Evolutionary conservation across 2,797 vertebrate species (phyloP), one percentile per base, ranked within the genome.

Genomic region (Amniataba percoides): DNA sequence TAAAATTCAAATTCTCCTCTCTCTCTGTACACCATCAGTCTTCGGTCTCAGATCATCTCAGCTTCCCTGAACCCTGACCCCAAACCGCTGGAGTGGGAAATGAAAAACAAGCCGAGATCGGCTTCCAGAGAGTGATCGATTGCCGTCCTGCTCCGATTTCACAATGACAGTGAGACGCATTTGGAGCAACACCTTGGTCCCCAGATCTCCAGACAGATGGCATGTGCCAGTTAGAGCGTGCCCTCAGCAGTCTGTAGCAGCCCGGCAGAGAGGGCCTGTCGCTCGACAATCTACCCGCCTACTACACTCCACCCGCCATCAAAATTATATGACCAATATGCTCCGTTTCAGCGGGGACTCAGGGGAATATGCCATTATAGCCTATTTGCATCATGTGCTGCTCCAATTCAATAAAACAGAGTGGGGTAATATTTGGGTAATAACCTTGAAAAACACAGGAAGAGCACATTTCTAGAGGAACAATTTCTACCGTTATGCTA

Each of bases 281-380:
- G 19, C 76, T 78, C 52, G 18, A 67, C 77, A 53, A 73, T 83
- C 71, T 62, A 56, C 45, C 55, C 40, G 2, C 72, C 79, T 57
- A 66, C 36, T 31, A 21, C 71, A 78, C 77, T 85, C 12, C 31
- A 53, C 27, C 71, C 36, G 3, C 80, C 80, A 83, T 87, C 75
- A 84, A 83, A 78, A 88, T 88, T 36, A 87, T 81, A 81, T 64
- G 75, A 84, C 84, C 85, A 88, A 85, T 88, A 88, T 89, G 87
- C 39, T 86, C 21, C 1, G 10, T 85, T 85, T 84, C 78, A 78
- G 63, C 11, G 0, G 13, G 57, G 18, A 45, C 83, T 77, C 71
- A 1, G 64, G 79, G 75, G 73, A 81, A 75, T 53, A 53, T 12
- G 36, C 59, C 58, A 81, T 87, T 83, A 82, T 45, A 57, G 68